Base-by-base conservation (phyloP, 2,888 invertebrate species). In the Lepetodrilus schrolli region DNA sequence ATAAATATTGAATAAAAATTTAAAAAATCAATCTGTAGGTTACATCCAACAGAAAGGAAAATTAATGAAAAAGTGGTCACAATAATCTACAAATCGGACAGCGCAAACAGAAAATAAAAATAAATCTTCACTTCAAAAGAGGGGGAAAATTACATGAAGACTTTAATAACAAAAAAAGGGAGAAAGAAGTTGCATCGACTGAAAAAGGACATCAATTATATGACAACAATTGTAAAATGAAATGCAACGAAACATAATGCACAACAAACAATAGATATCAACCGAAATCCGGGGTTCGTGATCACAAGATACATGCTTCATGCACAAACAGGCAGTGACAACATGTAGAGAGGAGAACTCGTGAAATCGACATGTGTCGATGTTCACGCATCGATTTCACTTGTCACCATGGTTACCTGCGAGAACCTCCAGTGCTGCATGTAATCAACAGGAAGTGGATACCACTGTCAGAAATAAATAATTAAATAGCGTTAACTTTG, bases 371-470 rank as follows among this genome's bases (percentile, higher is more conserved):
- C n/a, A n/a, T n/a, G n/a, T n/a, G n/a, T n/a, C n/a, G n/a, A n/a
- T n/a, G n/a, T n/a, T n/a, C n/a, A n/a, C n/a, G n/a, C n/a, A n/a
- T n/a, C n/a, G n/a, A n/a, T n/a, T n/a, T 26, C 34, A 65, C n/a
- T 20, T 17, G 34, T 65, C 17, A 36, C 65, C 30, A 36, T 4
- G 2, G 58, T 58, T 58, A 88, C 89, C 88, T 88, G 83, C 20
- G 83, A 83, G 72, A 87, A 87, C 75, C 87, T 87, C 88, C 88
- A 89, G 73, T 89, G 89, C 86, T 87, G 87, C 87, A 85, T 87
- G 83, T 85, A 86, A 84, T 87, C 84, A 81, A 85, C 82, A 78
- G 86, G 84, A 80, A 86, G 83, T 78, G 85, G 85, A 83, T 79
- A 86, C 86, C 86, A 86, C 86, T 86, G 82, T 79, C 68, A 74